phyloP scores from a whole-genome alignment of 1,140 invertebrate genomes.

The Lanistes nyassanus region DNA sequence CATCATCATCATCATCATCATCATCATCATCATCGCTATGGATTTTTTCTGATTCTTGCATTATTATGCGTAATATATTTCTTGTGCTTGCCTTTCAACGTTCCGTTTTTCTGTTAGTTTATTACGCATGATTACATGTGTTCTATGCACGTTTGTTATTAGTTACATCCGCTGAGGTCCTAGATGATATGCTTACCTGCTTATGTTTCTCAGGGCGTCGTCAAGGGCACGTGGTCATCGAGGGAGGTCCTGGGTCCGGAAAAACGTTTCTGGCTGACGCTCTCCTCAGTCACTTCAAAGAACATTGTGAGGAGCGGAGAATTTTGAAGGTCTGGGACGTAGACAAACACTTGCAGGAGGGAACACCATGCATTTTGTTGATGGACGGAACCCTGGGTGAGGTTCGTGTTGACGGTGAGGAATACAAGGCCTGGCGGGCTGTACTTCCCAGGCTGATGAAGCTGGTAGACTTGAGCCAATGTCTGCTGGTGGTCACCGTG shows the following conservation, averaged over 20 bases:
- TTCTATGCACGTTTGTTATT: too few species aligned
- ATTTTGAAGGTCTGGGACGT: too few species aligned
- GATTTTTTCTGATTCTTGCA: too few species aligned
- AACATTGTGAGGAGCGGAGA: neutral
- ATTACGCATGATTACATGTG: too few species aligned
- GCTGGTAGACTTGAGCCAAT: neutral
- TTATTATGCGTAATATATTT: too few species aligned
- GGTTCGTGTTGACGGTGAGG: conserved; percentile 3
- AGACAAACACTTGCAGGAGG: neutral
- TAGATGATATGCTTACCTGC: too few species aligned
- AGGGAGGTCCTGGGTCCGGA: conserved; percentile 1
- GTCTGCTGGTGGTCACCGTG: conserved; percentile 8
- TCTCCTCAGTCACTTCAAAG: neutral
- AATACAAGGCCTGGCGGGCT: neutral
- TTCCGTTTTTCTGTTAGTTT: too few species aligned
- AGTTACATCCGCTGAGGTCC: too few species aligned
- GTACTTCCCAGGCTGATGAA: neutral
- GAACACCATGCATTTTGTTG: neutral
- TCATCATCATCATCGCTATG: too few species aligned
- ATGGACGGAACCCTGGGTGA: conserved; percentile 18
- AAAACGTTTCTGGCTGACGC: conserved; percentile 7
- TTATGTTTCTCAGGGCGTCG: too few species aligned
- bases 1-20: conserved; percentile 6
- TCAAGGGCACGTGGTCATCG: neutral
- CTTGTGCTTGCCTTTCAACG: too few species aligned